These are phyloP conservation scores for Saccopteryx bilineata DNA, from an alignment of 2,113 vertebrate species.

Conservation along the genomic window DNA sequence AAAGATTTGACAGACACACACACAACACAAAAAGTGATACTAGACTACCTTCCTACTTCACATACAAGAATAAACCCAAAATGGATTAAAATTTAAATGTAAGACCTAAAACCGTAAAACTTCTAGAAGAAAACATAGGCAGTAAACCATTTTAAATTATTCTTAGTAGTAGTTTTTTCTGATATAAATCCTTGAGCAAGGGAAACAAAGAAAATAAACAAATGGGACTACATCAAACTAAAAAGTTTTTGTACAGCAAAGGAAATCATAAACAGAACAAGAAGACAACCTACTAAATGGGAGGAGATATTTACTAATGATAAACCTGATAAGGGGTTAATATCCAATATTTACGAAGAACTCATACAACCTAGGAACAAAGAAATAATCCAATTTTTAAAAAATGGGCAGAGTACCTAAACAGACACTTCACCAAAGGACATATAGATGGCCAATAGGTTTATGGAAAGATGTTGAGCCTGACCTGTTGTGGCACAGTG, in stretches of 20 bases:
- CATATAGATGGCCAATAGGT: no score
- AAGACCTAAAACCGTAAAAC: neutral
- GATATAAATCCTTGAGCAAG: neutral
- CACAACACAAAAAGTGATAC: neutral
- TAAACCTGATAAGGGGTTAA: neutral
- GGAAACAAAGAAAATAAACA: neutral
- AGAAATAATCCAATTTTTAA: neutral
- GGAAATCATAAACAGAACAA: neutral
- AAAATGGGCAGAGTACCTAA: neutral
- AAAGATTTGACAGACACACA: neutral
- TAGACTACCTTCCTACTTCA: neutral
- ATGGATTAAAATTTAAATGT: neutral
- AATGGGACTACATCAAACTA: neutral
- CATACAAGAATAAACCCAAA: neutral
- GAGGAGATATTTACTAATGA: neutral
- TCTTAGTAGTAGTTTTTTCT: neutral
- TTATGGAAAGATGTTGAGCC: no score
- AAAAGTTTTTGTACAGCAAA: neutral
- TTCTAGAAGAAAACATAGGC: neutral
- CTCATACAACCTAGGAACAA: neutral
- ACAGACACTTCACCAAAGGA: no score
- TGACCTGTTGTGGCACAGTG: no score
- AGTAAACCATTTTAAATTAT: neutral
- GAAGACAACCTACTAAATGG: neutral
- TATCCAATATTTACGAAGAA: neutral